phyloP scores from a whole-genome alignment of 1,140 invertebrate species.

The Aphelenchoides fujianensis region DNA sequence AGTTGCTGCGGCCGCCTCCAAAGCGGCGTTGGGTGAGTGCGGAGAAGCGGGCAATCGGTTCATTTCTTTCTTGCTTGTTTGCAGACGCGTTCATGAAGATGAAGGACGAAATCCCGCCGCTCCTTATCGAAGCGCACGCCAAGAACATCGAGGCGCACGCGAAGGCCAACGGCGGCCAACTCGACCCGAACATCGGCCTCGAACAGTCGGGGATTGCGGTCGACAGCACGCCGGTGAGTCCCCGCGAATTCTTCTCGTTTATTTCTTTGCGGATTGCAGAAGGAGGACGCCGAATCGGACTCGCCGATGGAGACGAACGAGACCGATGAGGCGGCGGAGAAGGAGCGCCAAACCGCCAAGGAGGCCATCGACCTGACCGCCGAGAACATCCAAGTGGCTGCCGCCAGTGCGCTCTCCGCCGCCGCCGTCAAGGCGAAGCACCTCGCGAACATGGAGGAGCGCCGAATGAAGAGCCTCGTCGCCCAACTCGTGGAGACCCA shows the following conservation, averaged over 20 bases:
- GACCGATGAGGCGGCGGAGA: slow-evolving; percentile 25
- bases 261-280: too few relatives aligned
- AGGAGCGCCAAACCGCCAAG: slow-evolving; percentile 38
- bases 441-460: slow-evolving; percentile 91
- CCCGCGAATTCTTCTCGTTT: not conserved
- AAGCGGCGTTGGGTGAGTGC: slow-evolving; percentile 93
- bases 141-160: slow-evolving; percentile 82
- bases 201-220: slow-evolving; percentile 42
- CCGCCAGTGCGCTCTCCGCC: slow-evolving; percentile 87
- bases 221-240: not conserved
- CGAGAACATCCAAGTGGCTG: slow-evolving; percentile 87
- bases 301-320: slow-evolving; percentile 32
- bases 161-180: slow-evolving; percentile 69
- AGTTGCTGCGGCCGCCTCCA: slow-evolving; percentile 90
- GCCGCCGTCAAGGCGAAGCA: slow-evolving; percentile 99
- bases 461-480: slow-evolving; percentile 94
- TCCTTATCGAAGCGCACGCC: slow-evolving; percentile 88
- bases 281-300: slow-evolving; percentile 52
- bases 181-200: slow-evolving; percentile 71
- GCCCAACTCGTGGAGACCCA: slow-evolving; percentile 96
- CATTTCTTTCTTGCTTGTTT: too few relatives aligned
- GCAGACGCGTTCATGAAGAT: slow-evolving; percentile 68
- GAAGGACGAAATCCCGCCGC: slow-evolving; percentile 85
- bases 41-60: not conserved
- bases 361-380: slow-evolving; percentile 58